Conservation (phyloP, 92 coral and sea anemone species). For the Phenganax stokvisi region DNA sequence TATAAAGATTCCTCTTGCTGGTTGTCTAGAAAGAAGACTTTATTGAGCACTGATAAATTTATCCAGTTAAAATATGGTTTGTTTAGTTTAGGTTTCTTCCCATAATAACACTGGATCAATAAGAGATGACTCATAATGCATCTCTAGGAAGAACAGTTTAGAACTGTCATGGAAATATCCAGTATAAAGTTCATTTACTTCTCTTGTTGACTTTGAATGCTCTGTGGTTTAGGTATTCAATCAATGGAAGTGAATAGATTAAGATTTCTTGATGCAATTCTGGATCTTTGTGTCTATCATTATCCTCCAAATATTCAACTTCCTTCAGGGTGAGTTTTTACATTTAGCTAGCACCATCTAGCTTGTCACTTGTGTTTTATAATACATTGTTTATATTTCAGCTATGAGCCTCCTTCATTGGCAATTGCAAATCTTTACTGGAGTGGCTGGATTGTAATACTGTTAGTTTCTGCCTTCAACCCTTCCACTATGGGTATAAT, state of each 20-base stretch:
- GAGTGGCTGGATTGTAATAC: conserved; percentile 84
- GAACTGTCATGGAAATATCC: neutral
- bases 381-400: conserved; percentile 15
- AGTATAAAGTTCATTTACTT: neutral
- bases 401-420: conserved; percentile 73
- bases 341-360: too few relatives aligned
- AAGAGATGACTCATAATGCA: neutral
- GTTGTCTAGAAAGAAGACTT: neutral
- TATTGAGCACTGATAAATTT: neutral
- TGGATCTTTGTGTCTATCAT: conserved; percentile 93
- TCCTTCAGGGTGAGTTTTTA: conserved; percentile 67
- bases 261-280: conserved; percentile 93
- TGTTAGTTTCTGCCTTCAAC: conserved; percentile 84
- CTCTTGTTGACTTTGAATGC: neutral
- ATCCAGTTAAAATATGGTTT: neutral
- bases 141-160: neutral
- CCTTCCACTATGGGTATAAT: conserved; percentile 78
- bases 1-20: too few relatives aligned
- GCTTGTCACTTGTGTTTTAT: neutral
- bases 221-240: conserved; percentile 44
- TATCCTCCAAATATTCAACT: conserved; percentile 89
- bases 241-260: conserved; percentile 71
- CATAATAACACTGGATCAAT: neutral
- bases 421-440: conserved; percentile 96
- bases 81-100: neutral